Evolutionary conservation across 2,888 invertebrate genomes (phyloP).

Genomic region (Gari tellinella): DNA sequence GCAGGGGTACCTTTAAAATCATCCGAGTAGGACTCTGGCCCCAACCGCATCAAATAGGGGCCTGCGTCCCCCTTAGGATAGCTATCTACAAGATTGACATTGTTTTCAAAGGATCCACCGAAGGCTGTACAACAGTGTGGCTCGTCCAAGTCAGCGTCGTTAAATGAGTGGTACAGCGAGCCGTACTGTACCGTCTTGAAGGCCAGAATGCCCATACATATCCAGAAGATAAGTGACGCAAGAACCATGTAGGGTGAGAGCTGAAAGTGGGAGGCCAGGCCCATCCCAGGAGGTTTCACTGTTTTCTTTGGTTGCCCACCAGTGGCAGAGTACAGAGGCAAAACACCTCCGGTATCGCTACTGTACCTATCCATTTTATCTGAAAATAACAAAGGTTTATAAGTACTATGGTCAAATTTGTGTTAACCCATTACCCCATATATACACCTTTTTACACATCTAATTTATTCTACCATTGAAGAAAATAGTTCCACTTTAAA

Average conservation of each 20-base stretch:
- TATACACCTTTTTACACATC: no score
- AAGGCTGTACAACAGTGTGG: constrained; percentile 54
- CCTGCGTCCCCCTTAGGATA: constrained; percentile 70
- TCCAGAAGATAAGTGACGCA: constrained; percentile 59
- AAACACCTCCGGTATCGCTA: constrained; percentile 16
- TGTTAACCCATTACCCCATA: no score
- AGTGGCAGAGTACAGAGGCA: constrained; percentile 38
- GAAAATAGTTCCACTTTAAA: no score
- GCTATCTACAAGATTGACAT: constrained; percentile 54
- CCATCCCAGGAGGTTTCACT: constrained; percentile 3
- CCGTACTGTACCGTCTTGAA: constrained; percentile 54
- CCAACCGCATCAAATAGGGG: constrained; percentile 69
- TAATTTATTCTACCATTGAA: no score
- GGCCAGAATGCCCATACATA: constrained; percentile 34
- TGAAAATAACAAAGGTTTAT: no score
- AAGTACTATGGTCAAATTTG: no score
- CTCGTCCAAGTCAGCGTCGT: constrained; percentile 46
- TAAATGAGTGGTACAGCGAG: constrained; percentile 47
- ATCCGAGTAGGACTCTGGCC: constrained; percentile 56
- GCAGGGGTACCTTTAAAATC: constrained; percentile 64
- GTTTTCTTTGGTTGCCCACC: neutral
- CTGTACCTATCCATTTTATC: constrained; percentile 41
- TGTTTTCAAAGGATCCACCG: constrained; percentile 56
- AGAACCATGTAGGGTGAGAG: constrained; percentile 59
- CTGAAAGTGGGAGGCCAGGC: constrained; percentile 45